phyloP scores from a whole-genome alignment of 2,113 vertebrate species.

The Bubalus kerabau region DNA sequence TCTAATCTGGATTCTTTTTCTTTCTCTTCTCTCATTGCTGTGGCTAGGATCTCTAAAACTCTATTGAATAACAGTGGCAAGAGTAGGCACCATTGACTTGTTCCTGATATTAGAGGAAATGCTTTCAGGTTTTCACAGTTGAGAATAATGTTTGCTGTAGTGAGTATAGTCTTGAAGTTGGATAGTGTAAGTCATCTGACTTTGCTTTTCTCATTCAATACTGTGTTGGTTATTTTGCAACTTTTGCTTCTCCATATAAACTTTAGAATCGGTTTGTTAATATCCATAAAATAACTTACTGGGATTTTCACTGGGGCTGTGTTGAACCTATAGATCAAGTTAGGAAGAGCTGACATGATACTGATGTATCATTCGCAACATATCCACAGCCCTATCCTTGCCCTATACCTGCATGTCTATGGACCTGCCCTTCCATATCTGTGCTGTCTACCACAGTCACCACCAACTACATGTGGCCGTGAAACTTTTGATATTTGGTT shows the following conservation, averaged over 20 bases:
- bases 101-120: neutral
- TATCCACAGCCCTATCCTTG: neutral
- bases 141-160: neutral
- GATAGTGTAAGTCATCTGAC: neutral
- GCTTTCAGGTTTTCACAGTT: neutral
- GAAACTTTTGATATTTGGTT: neutral
- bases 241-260: neutral
- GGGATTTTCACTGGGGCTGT: neutral
- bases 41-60: neutral
- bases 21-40: neutral
- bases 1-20: neutral
- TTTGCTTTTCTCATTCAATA: neutral
- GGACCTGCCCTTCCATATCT: neutral
- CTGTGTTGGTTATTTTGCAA: neutral
- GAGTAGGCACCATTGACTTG: neutral
- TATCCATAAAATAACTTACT: neutral
- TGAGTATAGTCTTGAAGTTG: neutral
- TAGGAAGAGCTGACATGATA: neutral
- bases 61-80: neutral
- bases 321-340: neutral
- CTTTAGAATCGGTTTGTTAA: neutral
- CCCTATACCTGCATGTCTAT: neutral
- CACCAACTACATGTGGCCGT: neutral
- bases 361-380: neutral
- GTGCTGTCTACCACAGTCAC: neutral